phyloP scores from a whole-genome alignment of 2,113 vertebrate genomes.

The Pseudopipra pipra region DNA sequence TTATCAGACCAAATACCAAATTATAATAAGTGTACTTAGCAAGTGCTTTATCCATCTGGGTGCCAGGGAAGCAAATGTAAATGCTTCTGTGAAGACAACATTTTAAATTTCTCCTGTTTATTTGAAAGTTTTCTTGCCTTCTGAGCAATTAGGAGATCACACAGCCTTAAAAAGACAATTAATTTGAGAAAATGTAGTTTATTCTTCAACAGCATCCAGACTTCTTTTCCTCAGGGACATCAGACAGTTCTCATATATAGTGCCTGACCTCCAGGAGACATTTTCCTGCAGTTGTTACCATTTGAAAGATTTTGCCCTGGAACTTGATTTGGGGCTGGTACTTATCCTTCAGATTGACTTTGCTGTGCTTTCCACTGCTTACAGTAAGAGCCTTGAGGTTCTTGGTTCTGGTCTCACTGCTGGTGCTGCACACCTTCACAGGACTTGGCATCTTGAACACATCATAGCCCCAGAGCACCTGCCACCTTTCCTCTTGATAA shows the following conservation, averaged over 20 bases:
- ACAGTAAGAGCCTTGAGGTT: not conserved
- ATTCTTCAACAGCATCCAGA: not conserved
- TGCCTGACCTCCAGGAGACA: not conserved
- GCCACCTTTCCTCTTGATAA: not conserved
- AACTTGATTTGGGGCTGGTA: not conserved
- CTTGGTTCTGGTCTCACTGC: not conserved
- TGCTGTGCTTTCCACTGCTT: not conserved
- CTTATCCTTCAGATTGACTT: not conserved
- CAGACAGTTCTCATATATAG: not conserved
- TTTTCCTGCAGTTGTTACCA: not conserved
- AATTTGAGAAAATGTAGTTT: not conserved
- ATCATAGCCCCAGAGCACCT: not conserved
- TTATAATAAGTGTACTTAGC: not conserved
- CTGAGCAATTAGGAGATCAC: not conserved
- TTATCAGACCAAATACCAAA: not conserved
- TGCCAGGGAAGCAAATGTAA: not conserved
- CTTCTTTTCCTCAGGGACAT: not conserved
- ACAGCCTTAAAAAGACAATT: not conserved
- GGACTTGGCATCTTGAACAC: not conserved
- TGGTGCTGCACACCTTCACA: not conserved
- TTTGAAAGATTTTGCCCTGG: not conserved
- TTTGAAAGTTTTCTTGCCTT: not conserved
- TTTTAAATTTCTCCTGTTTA: not conserved
- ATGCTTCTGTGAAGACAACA: not conserved
- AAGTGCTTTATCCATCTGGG: not conserved